Evolutionary conservation across 2,888 invertebrate genomes (phyloP), one percentile per base, ranked within the genome.

Genomic region (Eristalinus sepulchralis): DNA sequence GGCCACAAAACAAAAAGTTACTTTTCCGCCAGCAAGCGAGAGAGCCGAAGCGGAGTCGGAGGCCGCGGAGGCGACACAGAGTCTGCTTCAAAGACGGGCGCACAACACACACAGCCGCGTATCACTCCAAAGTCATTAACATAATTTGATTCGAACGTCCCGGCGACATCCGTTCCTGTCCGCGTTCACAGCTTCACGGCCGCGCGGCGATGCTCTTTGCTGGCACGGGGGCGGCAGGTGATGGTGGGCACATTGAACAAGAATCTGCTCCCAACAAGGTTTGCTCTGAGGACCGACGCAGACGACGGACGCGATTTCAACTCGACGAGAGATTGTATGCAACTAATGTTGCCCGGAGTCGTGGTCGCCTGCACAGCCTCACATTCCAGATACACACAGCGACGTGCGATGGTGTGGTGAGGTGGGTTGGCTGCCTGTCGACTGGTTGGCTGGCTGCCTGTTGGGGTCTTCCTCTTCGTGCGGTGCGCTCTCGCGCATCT

Each of bases 261-360:
- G 67, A 33, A 31, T 33, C 59, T 59, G n/a, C 34, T 27, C 9
- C 39, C 33, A 31, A 11, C 5, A 75, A 39, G n/a, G 47, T 17
- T 6, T 66, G 9, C 36, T 20, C 13, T n/a, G 47, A 57, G 13
- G 20, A 57, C 31, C 31, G 53, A 59, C 66, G 66, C 39, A 66
- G 39, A 64, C 17, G 36, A 66, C 77, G 63, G 60, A 78, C 22
- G 68, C 83, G 85, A 86, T 83, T 86, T 86, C 72, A 70, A 86
- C 85, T 83, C 85, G 82, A 83, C 85, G 83, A 86, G 82, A 86
- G 85, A 86, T 86, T 90, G 89, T 89, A 89, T 91, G 90, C 91
- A 86, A 86, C 85, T 86, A 86, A 86, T 86, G 85, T 83, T 86
- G 85, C 85, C 73, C 68, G 63, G 39, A 81, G 81, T 62, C 55